These are phyloP conservation scores for Pocillopora meandrina DNA, from an alignment of 92 coral and sea anemone species.

Conservation along the genomic window DNA sequence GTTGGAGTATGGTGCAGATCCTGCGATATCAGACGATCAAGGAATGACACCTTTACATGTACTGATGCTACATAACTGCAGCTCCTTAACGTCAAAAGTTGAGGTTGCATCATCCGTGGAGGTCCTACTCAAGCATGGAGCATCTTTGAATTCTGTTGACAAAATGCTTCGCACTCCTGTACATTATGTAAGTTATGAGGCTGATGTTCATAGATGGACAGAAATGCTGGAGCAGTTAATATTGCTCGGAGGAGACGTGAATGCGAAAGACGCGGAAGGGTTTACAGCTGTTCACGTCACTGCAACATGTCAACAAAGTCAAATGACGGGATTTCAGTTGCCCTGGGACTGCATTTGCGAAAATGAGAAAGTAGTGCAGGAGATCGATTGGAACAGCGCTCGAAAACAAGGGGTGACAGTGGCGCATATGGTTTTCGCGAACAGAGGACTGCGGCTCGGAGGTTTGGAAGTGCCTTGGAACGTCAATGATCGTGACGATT, in stretches of 20 bases:
- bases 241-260: conserved; percentile 38
- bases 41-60: conserved; percentile 44
- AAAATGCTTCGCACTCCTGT: conserved; percentile 52
- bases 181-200: conserved; percentile 44
- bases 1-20: conserved; percentile 43
- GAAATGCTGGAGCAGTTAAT: conserved; percentile 6
- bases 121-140: conserved; percentile 33
- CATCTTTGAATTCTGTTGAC: conserved; percentile 32
- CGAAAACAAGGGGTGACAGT: conserved; percentile 37
- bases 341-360: conserved; percentile 44
- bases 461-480: conserved; percentile 42
- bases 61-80: conserved; percentile 27
- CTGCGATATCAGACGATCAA: conserved; percentile 31
- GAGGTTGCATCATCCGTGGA: conserved; percentile 23
- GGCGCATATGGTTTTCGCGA: conserved; percentile 28
- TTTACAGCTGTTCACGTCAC: conserved; percentile 41
- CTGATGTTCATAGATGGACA: conserved; percentile 19
- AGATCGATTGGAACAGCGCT: conserved; percentile 33
- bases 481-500: conserved; percentile 45
- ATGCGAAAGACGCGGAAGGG: conserved; percentile 50
- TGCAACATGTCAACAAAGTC: conserved; percentile 22
- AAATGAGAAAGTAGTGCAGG: conserved; percentile 4
- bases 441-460: conserved; percentile 13
- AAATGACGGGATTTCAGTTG: neutral
- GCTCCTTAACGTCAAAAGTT: neutral